These are phyloP conservation scores for Heliothis virescens DNA, from an alignment of 1,140 invertebrate genomes.

Conservation along the genomic window DNA sequence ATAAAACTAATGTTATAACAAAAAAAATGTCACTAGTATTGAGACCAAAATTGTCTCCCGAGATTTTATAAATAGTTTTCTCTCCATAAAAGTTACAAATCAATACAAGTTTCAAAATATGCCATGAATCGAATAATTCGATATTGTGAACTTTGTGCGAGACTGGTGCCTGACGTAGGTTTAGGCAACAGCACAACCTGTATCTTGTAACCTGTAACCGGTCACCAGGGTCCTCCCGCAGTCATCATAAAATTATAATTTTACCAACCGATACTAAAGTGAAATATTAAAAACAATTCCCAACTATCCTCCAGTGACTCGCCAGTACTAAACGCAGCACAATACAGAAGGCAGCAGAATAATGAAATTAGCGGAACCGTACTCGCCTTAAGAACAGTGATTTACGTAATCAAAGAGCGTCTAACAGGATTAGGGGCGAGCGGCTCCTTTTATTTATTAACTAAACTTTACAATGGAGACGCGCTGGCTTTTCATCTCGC, in stretches of 20 bases:
- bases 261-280: no score
- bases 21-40: not conserved
- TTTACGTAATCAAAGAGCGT: conserved; percentile 76
- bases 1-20: not conserved
- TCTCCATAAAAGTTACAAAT: no score
- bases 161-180: no score
- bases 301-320: not conserved
- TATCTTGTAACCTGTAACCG: no score
- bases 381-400: conserved; percentile 69
- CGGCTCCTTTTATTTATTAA: conserved; percentile 52
- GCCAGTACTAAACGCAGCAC: conserved; percentile 50
- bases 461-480: conserved; percentile 31
- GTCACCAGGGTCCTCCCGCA: no score
- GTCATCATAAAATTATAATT: no score
- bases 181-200: no score
- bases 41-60: no score
- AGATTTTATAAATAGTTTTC: no score
- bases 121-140: no score
- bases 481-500: not conserved
- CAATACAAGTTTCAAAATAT: no score
- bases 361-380: conserved; percentile 69
- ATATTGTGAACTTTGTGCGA: no score
- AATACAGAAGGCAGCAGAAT: conserved; percentile 42
- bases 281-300: not conserved
- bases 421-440: conserved; percentile 67